Evolutionary conservation across 2,113 vertebrate species (phyloP).

Genomic region (Anguilla japonica): DNA sequence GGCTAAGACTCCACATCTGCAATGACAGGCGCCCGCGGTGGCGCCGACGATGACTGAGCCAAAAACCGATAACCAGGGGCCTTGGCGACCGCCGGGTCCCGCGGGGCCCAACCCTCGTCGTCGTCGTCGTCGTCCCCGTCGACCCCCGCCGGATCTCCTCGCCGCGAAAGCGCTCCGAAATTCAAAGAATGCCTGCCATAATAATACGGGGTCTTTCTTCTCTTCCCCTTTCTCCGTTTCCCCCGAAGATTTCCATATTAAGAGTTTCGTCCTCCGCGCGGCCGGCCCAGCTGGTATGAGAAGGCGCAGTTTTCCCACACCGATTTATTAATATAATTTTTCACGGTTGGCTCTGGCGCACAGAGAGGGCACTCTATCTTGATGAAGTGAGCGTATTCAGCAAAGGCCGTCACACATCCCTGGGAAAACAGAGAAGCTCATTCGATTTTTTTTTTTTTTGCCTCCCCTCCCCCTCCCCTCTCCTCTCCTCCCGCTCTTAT

Average conservation of each 20-base stretch:
- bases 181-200: not conserved
- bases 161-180: not conserved
- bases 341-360: conserved; percentile 62
- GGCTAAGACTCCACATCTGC: no score
- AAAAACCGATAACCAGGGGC: no score
- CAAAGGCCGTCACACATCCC: conserved; percentile 66
- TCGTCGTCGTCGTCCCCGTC: no score
- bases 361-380: conserved; percentile 67
- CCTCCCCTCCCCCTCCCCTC: not conserved
- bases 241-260: not conserved
- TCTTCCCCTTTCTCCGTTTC: not conserved
- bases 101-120: no score
- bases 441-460: conserved; percentile 25
- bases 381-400: conserved; percentile 76
- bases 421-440: conserved; percentile 66
- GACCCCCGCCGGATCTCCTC: not conserved
- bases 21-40: no score
- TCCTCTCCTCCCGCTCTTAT: conserved; percentile 50
- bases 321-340: conserved; percentile 69
- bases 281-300: not conserved
- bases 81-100: no score
- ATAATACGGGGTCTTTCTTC: not conserved
- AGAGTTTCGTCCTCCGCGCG: not conserved
- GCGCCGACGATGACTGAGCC: no score
- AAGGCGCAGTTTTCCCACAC: conserved; percentile 64